phyloP scores from a whole-genome alignment of 2,888 invertebrate genomes.

The Caradrina kadenii region DNA sequence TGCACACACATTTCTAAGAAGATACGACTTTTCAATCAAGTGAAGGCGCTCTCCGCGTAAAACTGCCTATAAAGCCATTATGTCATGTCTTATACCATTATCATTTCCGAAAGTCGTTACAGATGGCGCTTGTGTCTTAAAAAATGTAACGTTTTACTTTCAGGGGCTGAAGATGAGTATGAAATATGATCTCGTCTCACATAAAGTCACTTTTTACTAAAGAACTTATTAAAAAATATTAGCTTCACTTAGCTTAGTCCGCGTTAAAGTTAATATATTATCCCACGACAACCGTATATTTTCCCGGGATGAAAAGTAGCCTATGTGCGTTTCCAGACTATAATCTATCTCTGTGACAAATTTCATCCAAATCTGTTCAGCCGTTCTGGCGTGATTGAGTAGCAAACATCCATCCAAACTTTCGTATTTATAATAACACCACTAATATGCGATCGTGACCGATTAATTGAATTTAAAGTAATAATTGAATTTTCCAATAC shows the following conservation, averaged over 20 bases:
- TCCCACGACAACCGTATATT: too few species aligned
- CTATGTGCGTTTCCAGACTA: too few species aligned
- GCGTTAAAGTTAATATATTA: too few species aligned
- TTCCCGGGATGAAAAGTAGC: too few species aligned
- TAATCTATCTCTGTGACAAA: too few species aligned
- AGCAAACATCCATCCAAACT: too few species aligned
- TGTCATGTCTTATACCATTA: background rate
- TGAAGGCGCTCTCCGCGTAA: slow-evolving; percentile 7
- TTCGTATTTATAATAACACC: too few species aligned
- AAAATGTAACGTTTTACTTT: slow-evolving; percentile 10
- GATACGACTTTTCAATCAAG: slow-evolving; percentile 22
- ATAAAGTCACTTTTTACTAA: background rate
- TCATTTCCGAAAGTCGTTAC: slow-evolving; percentile 7
- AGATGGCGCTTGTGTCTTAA: slow-evolving; percentile 7
- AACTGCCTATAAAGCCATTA: slow-evolving; percentile 27
- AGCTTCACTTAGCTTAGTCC: background rate
- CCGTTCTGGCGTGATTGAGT: too few species aligned
- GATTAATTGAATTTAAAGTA: too few species aligned
- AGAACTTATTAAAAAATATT: background rate
- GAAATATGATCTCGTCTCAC: background rate
- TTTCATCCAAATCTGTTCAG: too few species aligned
- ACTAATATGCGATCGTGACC: background rate
- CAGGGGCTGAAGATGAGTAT: background rate
- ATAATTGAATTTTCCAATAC: background rate
- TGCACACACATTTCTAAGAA: slow-evolving; percentile 3